phyloP scores from a whole-genome alignment of 2,113 vertebrate species.

The Lepisosteus oculatus region DNA sequence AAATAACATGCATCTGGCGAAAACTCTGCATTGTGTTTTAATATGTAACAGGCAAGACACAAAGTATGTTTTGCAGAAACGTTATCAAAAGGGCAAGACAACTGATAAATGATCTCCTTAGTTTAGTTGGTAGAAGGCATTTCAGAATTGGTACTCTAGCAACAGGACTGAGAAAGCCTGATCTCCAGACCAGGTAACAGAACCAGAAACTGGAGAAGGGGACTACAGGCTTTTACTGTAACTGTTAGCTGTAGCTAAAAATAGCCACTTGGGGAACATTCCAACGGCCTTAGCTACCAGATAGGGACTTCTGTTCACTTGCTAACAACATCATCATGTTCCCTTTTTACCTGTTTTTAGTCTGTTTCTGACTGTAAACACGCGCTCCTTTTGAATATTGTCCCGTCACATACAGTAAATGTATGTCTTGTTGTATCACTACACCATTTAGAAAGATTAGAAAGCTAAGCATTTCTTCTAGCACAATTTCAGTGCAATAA shows the following conservation, averaged over 20 bases:
- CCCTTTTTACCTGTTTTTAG: no score
- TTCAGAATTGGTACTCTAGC: conserved; percentile 28
- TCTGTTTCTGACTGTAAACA: no score
- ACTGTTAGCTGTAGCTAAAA: conserved; percentile 42
- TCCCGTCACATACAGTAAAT: no score
- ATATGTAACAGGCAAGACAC: conserved; percentile 30
- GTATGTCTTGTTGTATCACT: no score
- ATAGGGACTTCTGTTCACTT: no score
- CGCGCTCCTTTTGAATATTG: no score
- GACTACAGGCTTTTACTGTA: conserved; percentile 32
- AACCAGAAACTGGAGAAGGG: conserved; percentile 44
- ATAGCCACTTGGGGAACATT: conserved; percentile 48
- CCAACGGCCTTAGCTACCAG: conserved; percentile 41
- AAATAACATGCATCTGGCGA: conserved; percentile 54
- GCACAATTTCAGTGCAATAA: no score
- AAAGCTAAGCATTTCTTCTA: no score
- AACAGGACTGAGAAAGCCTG: conserved; percentile 41
- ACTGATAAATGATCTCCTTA: not conserved
- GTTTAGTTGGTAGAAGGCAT: not conserved
- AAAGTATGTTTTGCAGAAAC: conserved; percentile 20
- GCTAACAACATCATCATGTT: no score
- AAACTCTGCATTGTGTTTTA: conserved; percentile 42
- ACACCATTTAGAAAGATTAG: no score
- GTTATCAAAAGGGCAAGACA: not conserved
- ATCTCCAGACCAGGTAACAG: conserved; percentile 35